Evolutionary conservation across 2,113 vertebrate species (phyloP), one percentile per base, ranked within the genome.

Genomic region (Scopus umbretta): DNA sequence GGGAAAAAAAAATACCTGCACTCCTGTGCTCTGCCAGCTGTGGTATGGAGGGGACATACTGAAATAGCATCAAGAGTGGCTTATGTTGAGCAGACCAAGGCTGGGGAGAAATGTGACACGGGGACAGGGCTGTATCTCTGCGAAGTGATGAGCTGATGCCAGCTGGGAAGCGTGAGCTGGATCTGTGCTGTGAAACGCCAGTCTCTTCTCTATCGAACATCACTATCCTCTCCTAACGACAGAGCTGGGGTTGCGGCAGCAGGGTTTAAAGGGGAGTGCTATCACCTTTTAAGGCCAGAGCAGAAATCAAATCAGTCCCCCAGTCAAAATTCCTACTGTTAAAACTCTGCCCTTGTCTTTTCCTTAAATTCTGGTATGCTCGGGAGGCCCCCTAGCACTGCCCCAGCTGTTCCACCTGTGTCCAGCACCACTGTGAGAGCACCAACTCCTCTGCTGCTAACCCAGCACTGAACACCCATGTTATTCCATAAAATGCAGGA

Each of bases 51-150:
- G n/a, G 34, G 15, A 34, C 20, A 9, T 68, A 79, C 94, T 32
- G 73, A 96, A 96, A 97, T 96, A 96, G 87, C 84, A 86, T 84
- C 84, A 40, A 36, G 72, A 65, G 91, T 47, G 91, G 61, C 56
- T 79, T 62, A 30, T 61, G 61, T 79, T 79, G 68, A 87, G 78
- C 34, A 49, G 80, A 55, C 42, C 17, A 42, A 58, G 50, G 76
- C 91, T 55, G 19, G 73, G 73, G 61, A 94, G 95, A 95, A 96
- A 96, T 5, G 10, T 94, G 89, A 96, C 65, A 47, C 93, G 59
- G 49, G n/a, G 36, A 36, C 23, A 65, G 49, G 63, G 68, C 56
- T 91, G 47, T 75, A 71, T 58, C 90, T 76, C 74, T 65, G 84
- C 2, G 4, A 95, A 92, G 70, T 53, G 89, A 96, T 72, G 80